A percentile compares a stretch with the other conserved stretches of the same genome.
These are phyloP conservation scores for Manacus vitellinus DNA, from an alignment of 2,113 vertebrate species.

Conservation along the genomic window DNA sequence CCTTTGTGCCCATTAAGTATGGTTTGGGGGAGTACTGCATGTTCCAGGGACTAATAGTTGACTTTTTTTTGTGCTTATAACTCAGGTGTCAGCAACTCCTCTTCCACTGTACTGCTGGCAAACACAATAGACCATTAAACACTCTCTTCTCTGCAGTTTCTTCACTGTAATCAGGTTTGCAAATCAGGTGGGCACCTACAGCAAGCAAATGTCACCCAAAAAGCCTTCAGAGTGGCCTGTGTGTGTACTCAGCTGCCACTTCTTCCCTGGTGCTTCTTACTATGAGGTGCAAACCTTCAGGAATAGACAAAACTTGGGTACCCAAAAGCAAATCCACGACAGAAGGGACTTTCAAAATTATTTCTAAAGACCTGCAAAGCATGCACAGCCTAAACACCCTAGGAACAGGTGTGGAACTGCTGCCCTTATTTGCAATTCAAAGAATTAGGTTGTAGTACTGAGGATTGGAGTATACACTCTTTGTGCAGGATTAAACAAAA, in stretches of 20 bases:
- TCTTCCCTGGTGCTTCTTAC: background rate
- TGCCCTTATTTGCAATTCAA: background rate
- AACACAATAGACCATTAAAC: background rate
- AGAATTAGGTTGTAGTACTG: background rate
- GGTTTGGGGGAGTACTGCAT: fast-evolving
- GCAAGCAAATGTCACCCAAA: background rate
- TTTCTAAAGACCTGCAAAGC: background rate
- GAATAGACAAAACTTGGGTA: background rate
- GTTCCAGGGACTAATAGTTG: background rate
- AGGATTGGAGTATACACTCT: background rate
- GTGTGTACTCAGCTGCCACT: background rate
- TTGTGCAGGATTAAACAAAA: background rate
- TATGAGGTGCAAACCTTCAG: fast-evolving
- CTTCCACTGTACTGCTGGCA: background rate
- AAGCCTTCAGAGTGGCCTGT: background rate
- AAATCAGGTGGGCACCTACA: background rate
- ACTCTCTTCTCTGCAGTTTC: background rate
- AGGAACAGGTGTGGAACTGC: background rate
- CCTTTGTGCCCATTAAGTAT: background rate
- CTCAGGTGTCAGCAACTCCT: background rate
- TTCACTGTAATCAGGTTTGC: background rate
- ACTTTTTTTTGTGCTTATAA: fast-evolving
- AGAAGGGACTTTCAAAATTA: background rate
- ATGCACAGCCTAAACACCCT: background rate
- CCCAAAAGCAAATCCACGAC: background rate